A percentile compares a stretch with the other conserved stretches of the same genome.
Evolutionary conservation across 2,888 invertebrate genomes (phyloP).

Genomic region (Belgica antarctica): DNA sequence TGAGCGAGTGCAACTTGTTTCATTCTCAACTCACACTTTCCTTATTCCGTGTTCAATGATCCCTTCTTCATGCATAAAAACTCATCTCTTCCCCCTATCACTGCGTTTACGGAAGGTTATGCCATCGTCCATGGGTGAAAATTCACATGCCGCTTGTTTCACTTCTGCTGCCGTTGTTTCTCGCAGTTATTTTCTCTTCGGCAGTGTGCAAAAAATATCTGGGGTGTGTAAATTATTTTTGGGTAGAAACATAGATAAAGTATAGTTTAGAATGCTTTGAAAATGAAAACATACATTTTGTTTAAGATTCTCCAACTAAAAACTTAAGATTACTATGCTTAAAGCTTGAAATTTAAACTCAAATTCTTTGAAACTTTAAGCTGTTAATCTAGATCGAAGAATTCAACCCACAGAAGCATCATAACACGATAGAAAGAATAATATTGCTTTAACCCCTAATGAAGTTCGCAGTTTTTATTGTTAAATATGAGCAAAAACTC

Average conservation of each 20-base stretch:
- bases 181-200: neutral
- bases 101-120: no score
- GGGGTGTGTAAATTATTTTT: conserved; percentile 19
- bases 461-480: conserved; percentile 30
- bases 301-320: no score
- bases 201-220: conserved; percentile 6
- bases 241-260: conserved; percentile 15
- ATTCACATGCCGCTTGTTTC: conserved; percentile 3
- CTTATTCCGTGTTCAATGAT: conserved; percentile 5
- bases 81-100: conserved; percentile 23
- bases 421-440: neutral
- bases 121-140: neutral
- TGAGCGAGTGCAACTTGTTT: conserved; percentile 27
- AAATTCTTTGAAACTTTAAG: no score
- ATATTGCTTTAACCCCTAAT: conserved; percentile 14
- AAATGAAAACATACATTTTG: no score
- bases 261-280: neutral
- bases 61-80: conserved; percentile 14
- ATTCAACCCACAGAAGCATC: neutral
- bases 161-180: conserved; percentile 23
- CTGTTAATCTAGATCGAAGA: no score
- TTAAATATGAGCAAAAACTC: conserved; percentile 13
- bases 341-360: no score
- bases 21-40: conserved; percentile 12
- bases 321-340: no score